Percentiles rank a stretch among this genome's conserved stretches.
phyloP scores from a whole-genome alignment of 1,140 invertebrate genomes.

The Cherax quadricarinatus region DNA sequence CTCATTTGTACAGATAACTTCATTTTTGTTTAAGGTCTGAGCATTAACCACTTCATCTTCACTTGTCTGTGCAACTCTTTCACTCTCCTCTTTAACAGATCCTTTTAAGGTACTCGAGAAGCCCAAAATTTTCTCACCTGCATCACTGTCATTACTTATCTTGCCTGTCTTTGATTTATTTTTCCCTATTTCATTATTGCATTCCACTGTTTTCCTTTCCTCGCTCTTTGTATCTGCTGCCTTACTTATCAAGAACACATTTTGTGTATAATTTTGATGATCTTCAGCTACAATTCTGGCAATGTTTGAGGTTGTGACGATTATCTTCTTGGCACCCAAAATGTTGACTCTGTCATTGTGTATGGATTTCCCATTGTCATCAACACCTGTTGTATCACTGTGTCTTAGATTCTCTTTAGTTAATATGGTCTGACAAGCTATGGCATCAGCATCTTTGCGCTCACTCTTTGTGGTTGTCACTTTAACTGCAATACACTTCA shows the following conservation, averaged over 20 bases:
- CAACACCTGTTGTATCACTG: not conserved
- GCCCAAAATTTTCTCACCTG: not conserved
- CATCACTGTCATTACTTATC: not conserved
- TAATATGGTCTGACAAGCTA: not conserved
- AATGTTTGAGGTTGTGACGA: not conserved
- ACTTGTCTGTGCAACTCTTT: not conserved
- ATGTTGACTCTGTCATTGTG: not conserved
- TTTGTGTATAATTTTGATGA: not conserved
- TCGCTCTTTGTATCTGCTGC: not conserved
- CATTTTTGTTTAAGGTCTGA: not conserved
- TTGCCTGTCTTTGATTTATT: not conserved
- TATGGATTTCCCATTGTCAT: not conserved
- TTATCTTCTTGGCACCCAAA: not conserved
- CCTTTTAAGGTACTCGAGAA: not conserved
- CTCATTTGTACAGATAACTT: not conserved
- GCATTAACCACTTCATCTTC: too few species aligned
- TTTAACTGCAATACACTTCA: not conserved
- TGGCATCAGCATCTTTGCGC: not conserved
- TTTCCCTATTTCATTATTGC: not conserved
- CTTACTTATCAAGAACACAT: not conserved
- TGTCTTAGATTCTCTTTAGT: not conserved
- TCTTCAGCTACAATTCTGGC: not conserved
- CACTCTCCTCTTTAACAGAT: not conserved
- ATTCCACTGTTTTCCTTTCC: not conserved
- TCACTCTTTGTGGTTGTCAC: not conserved